These are phyloP conservation scores for Hanleya hanleyi DNA, from an alignment of 2,888 invertebrate genomes.

Conservation along the genomic window DNA sequence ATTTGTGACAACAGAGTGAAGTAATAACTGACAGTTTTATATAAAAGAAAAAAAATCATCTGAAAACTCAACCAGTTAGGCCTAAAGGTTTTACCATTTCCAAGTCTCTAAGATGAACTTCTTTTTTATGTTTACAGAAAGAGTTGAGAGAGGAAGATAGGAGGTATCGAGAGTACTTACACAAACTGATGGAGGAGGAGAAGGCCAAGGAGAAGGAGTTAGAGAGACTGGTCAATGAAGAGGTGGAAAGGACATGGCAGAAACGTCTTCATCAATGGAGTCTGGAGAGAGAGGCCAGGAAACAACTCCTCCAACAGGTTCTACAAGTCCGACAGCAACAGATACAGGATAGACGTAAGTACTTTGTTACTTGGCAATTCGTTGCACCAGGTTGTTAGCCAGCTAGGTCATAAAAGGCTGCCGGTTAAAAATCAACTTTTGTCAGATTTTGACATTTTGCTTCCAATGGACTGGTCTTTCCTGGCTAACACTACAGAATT, in stretches of 20 bases:
- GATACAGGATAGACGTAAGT: slow-evolving; percentile 69
- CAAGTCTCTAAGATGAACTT: no score
- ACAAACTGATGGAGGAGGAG: slow-evolving; percentile 66
- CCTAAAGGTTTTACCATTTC: no score
- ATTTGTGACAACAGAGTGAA: no score
- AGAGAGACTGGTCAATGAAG: slow-evolving; percentile 65
- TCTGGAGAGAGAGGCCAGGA: slow-evolving; percentile 65
- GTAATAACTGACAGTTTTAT: no score
- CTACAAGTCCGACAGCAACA: slow-evolving; percentile 62
- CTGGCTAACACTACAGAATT: no score
- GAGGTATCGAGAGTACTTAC: slow-evolving; percentile 68
- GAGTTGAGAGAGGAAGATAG: slow-evolving; percentile 69
- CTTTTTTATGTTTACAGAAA: no score
- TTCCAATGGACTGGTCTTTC: no score
- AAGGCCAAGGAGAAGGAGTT: slow-evolving; percentile 63
- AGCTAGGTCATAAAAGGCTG: not conserved
- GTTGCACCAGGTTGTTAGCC: not conserved
- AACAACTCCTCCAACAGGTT: slow-evolving; percentile 68
- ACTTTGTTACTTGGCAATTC: not conserved
- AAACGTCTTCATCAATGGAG: slow-evolving; percentile 69
- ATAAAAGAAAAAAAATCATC: no score
- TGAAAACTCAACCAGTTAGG: no score
- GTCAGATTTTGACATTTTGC: no score
- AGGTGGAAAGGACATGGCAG: slow-evolving; percentile 72
- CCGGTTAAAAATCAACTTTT: no score